Evolutionary conservation across 2,113 vertebrate genomes (phyloP).

Genomic region (Platysteira castanea): DNA sequence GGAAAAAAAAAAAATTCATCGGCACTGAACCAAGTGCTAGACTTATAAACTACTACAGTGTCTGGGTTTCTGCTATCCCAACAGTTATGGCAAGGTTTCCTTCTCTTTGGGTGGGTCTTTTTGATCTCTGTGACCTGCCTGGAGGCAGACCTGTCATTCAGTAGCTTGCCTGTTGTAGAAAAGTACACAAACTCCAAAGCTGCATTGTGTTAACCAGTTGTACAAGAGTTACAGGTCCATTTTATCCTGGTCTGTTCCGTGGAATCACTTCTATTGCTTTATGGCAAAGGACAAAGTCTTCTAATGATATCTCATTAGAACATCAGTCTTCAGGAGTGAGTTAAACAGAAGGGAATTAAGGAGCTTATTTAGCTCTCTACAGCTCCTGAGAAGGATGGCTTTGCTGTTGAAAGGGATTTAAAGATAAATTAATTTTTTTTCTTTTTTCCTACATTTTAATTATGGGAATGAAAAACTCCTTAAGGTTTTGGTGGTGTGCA

Average conservation of each 20-base stretch:
- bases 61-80: constrained; percentile 16
- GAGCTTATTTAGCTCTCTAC: not conserved
- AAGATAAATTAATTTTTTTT: not conserved
- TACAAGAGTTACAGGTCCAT: not conserved
- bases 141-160: not conserved
- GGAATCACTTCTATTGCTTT: not conserved
- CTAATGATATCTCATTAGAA: constrained; percentile 12
- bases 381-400: not conserved
- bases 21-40: constrained; percentile 27
- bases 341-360: constrained; percentile 40
- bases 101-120: not conserved
- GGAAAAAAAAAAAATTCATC: constrained; percentile 34
- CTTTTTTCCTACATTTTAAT: not conserved
- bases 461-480: not conserved
- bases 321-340: not conserved
- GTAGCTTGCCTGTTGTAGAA: not conserved
- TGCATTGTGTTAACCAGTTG: not conserved
- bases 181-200: not conserved
- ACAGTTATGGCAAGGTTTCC: not conserved
- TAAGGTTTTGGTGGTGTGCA: not conserved
- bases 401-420: constrained; percentile 32
- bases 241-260: not conserved
- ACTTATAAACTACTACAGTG: constrained; percentile 3
- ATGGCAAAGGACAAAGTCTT: not conserved
- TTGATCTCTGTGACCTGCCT: constrained; percentile 29